Evolutionary conservation across 2,888 invertebrate genomes (phyloP).

Genomic region (Heteromyza rotundicornis): DNA sequence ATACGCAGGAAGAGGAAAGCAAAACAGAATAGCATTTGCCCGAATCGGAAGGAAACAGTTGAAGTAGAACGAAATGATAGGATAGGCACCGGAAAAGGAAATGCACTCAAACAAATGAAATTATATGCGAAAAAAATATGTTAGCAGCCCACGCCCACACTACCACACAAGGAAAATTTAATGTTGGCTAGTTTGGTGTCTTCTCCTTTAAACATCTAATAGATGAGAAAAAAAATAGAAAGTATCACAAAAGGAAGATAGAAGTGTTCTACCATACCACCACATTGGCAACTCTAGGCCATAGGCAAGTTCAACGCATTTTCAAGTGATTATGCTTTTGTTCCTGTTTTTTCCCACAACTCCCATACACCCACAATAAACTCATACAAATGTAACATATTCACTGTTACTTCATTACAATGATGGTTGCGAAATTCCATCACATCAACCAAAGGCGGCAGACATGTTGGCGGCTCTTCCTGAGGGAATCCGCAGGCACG

Average conservation of each 20-base stretch:
- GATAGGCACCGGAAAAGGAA: neutral
- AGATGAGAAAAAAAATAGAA: neutral
- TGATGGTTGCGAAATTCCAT: neutral
- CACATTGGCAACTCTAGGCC: neutral
- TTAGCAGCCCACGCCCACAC: neutral
- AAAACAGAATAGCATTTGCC: neutral
- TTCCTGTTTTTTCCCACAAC: neutral
- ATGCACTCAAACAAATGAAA: neutral
- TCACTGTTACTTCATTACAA: no score
- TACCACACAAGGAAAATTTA: no score
- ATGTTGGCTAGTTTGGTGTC: neutral
- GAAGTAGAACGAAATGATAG: neutral
- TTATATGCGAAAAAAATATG: neutral
- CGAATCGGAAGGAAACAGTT: neutral
- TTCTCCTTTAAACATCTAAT: no score
- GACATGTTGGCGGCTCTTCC: neutral
- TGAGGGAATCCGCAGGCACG: neutral
- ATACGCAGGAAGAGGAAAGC: no score
- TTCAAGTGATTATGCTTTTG: neutral
- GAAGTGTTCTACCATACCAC: no score
- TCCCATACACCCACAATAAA: no score
- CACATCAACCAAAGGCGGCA: neutral
- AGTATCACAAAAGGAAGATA: no score
- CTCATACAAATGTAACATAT: no score
- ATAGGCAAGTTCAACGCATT: constrained; percentile 1